These are phyloP conservation scores for Sitobion miscanthi DNA, from an alignment of 1,140 invertebrate genomes.

Conservation along the genomic window DNA sequence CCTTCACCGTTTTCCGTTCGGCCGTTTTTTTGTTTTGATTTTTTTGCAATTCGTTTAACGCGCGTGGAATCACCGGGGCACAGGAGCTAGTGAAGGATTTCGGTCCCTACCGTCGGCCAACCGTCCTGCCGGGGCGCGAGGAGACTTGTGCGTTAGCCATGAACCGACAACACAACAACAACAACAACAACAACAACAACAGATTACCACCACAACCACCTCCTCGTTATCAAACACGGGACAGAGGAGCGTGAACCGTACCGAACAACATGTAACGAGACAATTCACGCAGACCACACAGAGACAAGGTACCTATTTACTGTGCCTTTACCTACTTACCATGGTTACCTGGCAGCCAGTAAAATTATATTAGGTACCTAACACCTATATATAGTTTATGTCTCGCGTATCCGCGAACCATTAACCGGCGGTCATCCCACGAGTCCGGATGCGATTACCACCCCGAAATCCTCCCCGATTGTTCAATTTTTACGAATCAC, in stretches of 20 bases:
- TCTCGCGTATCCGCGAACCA: background rate
- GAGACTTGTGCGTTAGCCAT: constrained; percentile 9
- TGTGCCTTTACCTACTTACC: background rate
- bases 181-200: constrained; percentile 18
- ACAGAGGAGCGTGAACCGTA: constrained; percentile 20
- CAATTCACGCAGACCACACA: constrained; percentile 49
- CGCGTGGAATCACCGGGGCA: background rate
- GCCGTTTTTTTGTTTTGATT: background rate
- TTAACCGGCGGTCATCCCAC: background rate
- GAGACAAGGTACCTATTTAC: constrained; percentile 35
- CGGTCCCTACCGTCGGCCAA: background rate
- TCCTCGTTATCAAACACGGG: background rate
- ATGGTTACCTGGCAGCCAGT: background rate
- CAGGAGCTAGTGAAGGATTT: background rate
- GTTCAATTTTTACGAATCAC: background rate
- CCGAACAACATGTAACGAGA: constrained; percentile 55
- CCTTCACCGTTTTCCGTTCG: background rate
- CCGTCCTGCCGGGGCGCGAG: background rate
- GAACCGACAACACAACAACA: constrained; percentile 21
- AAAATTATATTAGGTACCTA: background rate
- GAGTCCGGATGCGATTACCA: background rate
- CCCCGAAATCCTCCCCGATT: background rate
- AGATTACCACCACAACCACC: constrained; percentile 3
- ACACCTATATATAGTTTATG: background rate
- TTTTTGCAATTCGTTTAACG: background rate